These are phyloP conservation scores for Australoheros facetus DNA, from an alignment of 2,797 vertebrate species.

Conservation along the genomic window DNA sequence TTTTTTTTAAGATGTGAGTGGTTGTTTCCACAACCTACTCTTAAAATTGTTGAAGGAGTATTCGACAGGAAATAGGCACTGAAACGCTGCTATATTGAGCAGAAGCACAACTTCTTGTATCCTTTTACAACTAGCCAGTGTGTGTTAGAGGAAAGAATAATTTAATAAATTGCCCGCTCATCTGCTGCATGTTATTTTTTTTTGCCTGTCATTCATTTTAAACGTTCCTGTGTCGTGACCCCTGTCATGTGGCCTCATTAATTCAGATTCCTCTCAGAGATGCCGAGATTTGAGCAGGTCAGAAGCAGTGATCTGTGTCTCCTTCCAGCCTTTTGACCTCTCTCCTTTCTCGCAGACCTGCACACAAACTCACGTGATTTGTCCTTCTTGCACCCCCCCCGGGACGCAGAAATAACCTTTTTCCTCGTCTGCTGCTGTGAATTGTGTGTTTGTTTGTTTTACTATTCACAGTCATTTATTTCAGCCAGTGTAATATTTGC, in stretches of 20 bases:
- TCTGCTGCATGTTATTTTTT: conserved; percentile 12
- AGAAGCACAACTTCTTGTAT: too few relatives aligned
- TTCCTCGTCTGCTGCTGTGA: background rate
- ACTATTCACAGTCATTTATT: conserved; percentile 12
- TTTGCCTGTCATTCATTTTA: conserved; percentile 9
- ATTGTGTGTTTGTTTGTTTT: conserved; percentile 23
- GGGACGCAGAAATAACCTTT: background rate
- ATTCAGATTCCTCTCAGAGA: conserved; percentile 41
- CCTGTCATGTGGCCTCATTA: conserved; percentile 33
- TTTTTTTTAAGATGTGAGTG: background rate
- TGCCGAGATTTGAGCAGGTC: conserved; percentile 21
- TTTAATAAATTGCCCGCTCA: background rate
- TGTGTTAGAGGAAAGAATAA: background rate
- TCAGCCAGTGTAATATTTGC: conserved; percentile 7
- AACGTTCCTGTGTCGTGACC: conserved; percentile 24
- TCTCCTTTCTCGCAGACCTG: conserved; percentile 34
- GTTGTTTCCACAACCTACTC: background rate
- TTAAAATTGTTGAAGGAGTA: background rate
- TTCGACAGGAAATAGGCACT: background rate
- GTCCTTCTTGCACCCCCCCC: background rate
- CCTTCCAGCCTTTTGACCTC: conserved; percentile 36
- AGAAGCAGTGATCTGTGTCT: conserved; percentile 41
- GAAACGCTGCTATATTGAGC: background rate
- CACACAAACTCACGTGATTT: conserved; percentile 24
- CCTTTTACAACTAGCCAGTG: background rate